These are phyloP conservation scores for Parnassius mnemosyne DNA, from an alignment of 2,888 invertebrate species.

Conservation along the genomic window DNA sequence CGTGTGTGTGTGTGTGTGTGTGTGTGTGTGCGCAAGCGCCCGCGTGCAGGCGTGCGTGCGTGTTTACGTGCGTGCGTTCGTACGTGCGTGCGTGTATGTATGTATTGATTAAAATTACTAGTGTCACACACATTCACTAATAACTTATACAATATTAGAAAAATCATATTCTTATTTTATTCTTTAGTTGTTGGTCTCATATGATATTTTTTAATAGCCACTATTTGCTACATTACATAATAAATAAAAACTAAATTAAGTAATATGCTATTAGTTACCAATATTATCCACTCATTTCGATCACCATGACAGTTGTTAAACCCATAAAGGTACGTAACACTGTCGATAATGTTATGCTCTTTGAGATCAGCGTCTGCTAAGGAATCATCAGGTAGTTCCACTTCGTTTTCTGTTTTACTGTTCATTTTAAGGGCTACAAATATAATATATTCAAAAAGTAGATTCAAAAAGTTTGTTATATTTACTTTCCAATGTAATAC, in stretches of 20 bases:
- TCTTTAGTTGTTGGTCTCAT: too few relatives aligned
- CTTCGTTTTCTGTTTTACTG: slow-evolving; percentile 59
- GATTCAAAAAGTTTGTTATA: not conserved
- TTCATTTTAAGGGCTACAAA: slow-evolving; percentile 37
- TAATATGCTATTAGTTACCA: slow-evolving; percentile 49
- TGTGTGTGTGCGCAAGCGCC: too few relatives aligned
- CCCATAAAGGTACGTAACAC: slow-evolving; percentile 86
- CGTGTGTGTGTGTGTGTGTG: too few relatives aligned
- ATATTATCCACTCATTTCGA: slow-evolving; percentile 72
- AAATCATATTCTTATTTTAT: too few relatives aligned
- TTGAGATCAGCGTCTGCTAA: slow-evolving; percentile 83
- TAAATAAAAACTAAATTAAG: slow-evolving; percentile 1
- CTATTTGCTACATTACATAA: not conserved
- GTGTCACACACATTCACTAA: too few relatives aligned
- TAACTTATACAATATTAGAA: too few relatives aligned
- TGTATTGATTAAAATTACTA: too few relatives aligned
- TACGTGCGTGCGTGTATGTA: too few relatives aligned
- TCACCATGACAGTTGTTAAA: slow-evolving; percentile 74
- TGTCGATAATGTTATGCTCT: slow-evolving; percentile 86
- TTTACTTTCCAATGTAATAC: not conserved
- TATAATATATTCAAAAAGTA: not conserved
- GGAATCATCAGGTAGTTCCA: slow-evolving; percentile 82
- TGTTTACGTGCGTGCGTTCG: too few relatives aligned
- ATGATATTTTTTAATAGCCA: not conserved
- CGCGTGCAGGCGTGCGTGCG: too few relatives aligned